Conservation (phyloP, 2,113 vertebrate species). For the Triplophysa dalaica region DNA sequence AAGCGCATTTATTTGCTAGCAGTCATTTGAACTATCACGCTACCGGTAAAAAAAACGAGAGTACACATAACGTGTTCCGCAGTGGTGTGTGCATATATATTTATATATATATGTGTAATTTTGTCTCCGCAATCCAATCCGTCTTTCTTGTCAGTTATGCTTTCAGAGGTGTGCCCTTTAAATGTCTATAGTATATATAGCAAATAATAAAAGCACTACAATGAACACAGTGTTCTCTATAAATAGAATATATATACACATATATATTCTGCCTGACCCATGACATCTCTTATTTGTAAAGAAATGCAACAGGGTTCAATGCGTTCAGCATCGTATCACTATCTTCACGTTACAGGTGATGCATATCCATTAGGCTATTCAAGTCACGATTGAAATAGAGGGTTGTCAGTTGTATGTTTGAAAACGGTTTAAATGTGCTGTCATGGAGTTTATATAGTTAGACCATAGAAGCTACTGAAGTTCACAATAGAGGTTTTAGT, state of each 20-base stretch:
- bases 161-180: no score
- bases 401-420: background rate
- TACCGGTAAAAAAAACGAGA: background rate
- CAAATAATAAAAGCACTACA: background rate
- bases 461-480: background rate
- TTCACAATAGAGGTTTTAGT: background rate
- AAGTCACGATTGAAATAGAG: slow-evolving; percentile 8
- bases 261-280: background rate
- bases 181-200: background rate
- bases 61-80: background rate
- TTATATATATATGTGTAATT: no score
- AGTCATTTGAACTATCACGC: background rate
- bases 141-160: no score
- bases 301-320: slow-evolving; percentile 28
- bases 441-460: slow-evolving; percentile 18
- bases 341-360: slow-evolving; percentile 10
- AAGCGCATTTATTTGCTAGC: slow-evolving; percentile 52
- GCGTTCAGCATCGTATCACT: background rate
- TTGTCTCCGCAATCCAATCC: no score
- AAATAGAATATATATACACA: background rate
- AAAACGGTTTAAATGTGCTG: background rate
- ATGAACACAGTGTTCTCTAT: background rate
- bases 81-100: background rate
- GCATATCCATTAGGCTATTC: background rate
- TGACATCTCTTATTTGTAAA: background rate